Conservation (phyloP, 2,888 invertebrate genomes). For the Gerris lacustris region DNA sequence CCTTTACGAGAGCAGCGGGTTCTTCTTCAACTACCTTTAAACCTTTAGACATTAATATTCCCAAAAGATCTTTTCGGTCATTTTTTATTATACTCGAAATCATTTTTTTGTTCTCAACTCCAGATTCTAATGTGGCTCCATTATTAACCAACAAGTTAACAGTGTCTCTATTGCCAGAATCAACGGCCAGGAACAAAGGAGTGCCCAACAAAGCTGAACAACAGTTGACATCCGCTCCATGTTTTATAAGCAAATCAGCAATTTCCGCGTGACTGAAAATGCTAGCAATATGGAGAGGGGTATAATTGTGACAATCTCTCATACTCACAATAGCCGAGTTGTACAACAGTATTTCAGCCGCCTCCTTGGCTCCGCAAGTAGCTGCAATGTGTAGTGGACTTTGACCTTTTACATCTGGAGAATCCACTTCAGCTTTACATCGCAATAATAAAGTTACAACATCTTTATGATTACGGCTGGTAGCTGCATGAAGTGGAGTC, state of each 20-base stretch:
- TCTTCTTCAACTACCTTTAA: too few relatives aligned
- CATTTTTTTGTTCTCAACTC: too few relatives aligned
- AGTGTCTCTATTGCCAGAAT: too few relatives aligned
- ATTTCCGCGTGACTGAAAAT: constrained; percentile 10
- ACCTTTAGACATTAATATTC: too few relatives aligned
- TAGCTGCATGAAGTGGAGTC: constrained; percentile 26
- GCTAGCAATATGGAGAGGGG: neutral
- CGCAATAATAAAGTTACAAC: neutral
- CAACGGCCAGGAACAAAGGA: too few relatives aligned
- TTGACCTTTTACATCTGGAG: neutral
- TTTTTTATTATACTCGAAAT: too few relatives aligned
- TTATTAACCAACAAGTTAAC: too few relatives aligned
- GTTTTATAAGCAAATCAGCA: neutral
- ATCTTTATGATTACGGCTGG: neutral
- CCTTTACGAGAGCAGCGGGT: too few relatives aligned
- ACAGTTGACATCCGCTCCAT: neutral
- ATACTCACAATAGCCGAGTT: constrained; percentile 15
- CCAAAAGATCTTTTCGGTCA: too few relatives aligned
- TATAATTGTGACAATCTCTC: too few relatives aligned
- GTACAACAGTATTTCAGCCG: constrained; percentile 21
- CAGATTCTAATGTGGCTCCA: too few relatives aligned
- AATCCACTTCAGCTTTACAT: neutral
- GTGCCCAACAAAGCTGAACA: too few relatives aligned
- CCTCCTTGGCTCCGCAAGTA: constrained; percentile 17
- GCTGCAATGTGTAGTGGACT: constrained; percentile 3